phyloP scores from a whole-genome alignment of 2,888 invertebrate species.

The Myopa testacea region DNA sequence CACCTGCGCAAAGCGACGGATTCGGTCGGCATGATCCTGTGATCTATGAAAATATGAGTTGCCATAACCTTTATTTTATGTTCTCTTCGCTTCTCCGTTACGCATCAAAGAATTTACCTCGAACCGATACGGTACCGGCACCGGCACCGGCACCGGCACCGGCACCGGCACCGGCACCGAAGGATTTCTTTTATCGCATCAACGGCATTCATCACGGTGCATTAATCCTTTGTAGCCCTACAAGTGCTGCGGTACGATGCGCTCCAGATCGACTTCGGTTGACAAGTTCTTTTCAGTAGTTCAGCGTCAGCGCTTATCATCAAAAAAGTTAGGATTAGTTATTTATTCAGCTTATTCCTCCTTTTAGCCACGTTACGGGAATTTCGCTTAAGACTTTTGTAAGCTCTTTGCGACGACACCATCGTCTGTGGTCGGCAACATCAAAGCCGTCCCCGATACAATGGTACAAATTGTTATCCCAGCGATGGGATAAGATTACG shows the following conservation, averaged over 20 bases:
- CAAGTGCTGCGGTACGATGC: conserved; percentile 5
- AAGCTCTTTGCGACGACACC: no score
- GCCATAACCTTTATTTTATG: background rate
- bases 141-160: background rate
- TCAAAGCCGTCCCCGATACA: conserved; percentile 19
- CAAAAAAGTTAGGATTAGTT: no score
- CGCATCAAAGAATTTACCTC: conserved; percentile 6
- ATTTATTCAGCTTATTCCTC: no score
- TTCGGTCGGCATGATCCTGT: conserved; percentile 21
- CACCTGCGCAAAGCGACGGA: conserved; percentile 14
- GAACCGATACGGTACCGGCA: background rate
- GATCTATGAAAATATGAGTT: conserved; percentile 3
- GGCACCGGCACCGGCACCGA: background rate
- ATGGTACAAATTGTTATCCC: conserved; percentile 26
- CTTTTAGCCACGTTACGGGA: no score
- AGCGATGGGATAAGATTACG: conserved; percentile 6
- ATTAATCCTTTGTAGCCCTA: conserved; percentile 10
- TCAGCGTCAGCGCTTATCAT: background rate
- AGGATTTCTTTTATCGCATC: conserved; percentile 20
- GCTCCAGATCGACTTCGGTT: conserved; percentile 4
- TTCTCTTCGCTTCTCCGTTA: conserved; percentile 14
- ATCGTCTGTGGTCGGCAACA: conserved; percentile 3
- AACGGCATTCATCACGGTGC: conserved; percentile 2
- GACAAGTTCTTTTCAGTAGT: conserved; percentile 13
- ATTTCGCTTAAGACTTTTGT: no score